These are phyloP conservation scores for Spialia ferax DNA, from an alignment of 2,888 invertebrate genomes.

Conservation along the genomic window DNA sequence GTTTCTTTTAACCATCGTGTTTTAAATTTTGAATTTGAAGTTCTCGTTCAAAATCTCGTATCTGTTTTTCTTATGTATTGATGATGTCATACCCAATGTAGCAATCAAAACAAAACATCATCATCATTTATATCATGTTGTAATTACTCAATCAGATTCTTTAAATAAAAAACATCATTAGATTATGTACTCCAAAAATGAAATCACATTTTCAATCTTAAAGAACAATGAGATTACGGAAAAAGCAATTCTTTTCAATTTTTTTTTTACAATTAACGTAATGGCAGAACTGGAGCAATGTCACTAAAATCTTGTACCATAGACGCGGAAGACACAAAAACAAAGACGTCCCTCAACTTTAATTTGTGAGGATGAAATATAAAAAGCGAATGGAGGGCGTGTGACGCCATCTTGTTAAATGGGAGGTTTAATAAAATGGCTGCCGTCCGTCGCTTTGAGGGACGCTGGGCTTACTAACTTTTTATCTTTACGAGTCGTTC, in stretches of 20 bases:
- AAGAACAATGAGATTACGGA: background rate
- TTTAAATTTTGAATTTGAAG: too few species aligned
- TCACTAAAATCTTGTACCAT: slow-evolving; percentile 22
- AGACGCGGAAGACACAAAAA: slow-evolving; percentile 13
- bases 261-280: slow-evolving; percentile 23
- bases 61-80: too few species aligned
- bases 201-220: background rate
- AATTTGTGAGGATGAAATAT: slow-evolving; percentile 36
- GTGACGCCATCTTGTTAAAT: slow-evolving; percentile 50
- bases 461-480: slow-evolving; percentile 43
- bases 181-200: background rate
- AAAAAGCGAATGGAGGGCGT: slow-evolving; percentile 43
- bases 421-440: slow-evolving; percentile 49
- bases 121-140: too few species aligned
- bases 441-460: slow-evolving; percentile 46
- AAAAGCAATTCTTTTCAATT: background rate
- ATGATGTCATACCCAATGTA: too few species aligned
- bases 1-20: too few species aligned
- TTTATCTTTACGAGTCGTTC: slow-evolving; percentile 46
- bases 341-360: slow-evolving; percentile 24
- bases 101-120: too few species aligned
- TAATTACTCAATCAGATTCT: too few species aligned
- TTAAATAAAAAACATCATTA: too few species aligned
- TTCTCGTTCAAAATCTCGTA: too few species aligned
- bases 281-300: slow-evolving; percentile 8